phyloP scores from a whole-genome alignment of 2,797 vertebrate genomes.

The Acanthornis magna region DNA sequence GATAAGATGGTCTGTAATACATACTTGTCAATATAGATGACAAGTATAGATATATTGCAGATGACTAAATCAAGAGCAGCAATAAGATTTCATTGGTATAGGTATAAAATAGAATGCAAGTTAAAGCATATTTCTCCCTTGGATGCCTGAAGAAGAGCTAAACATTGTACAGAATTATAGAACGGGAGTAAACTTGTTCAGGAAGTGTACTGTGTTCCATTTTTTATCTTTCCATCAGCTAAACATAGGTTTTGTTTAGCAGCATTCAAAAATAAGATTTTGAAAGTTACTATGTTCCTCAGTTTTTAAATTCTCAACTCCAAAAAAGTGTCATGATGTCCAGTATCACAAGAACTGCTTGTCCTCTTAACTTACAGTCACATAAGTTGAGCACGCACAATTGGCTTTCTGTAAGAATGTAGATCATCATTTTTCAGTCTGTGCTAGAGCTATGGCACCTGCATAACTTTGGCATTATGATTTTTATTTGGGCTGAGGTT shows the following conservation, averaged over 20 bases:
- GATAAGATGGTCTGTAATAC: neutral
- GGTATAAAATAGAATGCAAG: neutral
- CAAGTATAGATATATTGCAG: neutral
- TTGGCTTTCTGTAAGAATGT: neutral
- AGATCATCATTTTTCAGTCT: neutral
- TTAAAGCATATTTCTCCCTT: neutral
- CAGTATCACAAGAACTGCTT: neutral
- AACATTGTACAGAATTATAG: neutral
- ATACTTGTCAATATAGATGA: neutral
- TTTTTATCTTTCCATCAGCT: neutral
- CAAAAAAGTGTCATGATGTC: neutral
- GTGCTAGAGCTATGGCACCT: neutral
- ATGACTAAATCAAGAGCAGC: neutral
- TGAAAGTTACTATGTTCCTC: neutral
- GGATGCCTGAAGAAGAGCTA: neutral
- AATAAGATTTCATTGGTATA: neutral
- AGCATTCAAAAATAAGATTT: neutral
- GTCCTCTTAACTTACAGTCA: neutral
- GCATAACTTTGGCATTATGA: neutral
- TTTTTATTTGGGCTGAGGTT: neutral
- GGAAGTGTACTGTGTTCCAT: neutral
- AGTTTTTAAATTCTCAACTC: neutral
- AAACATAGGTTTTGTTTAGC: neutral
- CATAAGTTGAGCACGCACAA: neutral
- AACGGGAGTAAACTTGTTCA: neutral